A percentile compares a stretch with the other conserved stretches of the same genome.
These are phyloP conservation scores for Ictalurus punctatus DNA, from an alignment of 2,113 vertebrate genomes.

Conservation along the genomic window DNA sequence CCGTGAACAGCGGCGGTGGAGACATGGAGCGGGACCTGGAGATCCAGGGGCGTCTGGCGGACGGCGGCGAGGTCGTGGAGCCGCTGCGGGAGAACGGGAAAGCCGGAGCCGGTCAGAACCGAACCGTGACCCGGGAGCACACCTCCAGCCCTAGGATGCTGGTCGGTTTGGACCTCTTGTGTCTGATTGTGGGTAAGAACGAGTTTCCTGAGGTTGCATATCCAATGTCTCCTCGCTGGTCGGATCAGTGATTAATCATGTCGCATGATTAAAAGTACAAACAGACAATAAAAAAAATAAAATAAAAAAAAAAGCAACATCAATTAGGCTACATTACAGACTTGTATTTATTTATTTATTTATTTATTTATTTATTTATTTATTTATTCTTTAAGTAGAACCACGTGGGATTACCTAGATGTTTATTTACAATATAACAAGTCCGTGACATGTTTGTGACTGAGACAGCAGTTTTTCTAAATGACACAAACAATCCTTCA, in stretches of 20 bases:
- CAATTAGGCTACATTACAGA: neutral
- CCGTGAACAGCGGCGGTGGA: conserved; percentile 58
- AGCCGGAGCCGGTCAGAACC: conserved; percentile 52
- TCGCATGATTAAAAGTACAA: neutral
- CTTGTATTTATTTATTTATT: neutral
- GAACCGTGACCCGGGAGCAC: conserved; percentile 55
- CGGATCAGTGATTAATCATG: neutral
- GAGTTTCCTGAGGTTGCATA: neutral
- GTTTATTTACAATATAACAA: neutral
- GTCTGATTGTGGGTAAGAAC: conserved; percentile 73
- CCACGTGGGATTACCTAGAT: neutral
- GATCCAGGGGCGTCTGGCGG: conserved; percentile 70
- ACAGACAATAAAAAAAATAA: too few relatives aligned
- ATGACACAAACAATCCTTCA: neutral
- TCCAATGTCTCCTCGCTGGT: neutral
- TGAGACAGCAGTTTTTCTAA: neutral
- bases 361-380: neutral
- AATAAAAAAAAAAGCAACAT: neutral
- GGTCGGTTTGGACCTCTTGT: conserved; percentile 75
- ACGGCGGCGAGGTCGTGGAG: conserved; percentile 65
- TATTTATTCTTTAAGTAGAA: neutral
- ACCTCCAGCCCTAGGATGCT: conserved; percentile 74
- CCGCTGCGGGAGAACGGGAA: conserved; percentile 70
- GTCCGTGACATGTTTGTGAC: conserved; percentile 9
- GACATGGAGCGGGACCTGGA: conserved; percentile 68